Base-by-base conservation (phyloP, 1,140 invertebrate genomes). In the Lineus longissimus region DNA sequence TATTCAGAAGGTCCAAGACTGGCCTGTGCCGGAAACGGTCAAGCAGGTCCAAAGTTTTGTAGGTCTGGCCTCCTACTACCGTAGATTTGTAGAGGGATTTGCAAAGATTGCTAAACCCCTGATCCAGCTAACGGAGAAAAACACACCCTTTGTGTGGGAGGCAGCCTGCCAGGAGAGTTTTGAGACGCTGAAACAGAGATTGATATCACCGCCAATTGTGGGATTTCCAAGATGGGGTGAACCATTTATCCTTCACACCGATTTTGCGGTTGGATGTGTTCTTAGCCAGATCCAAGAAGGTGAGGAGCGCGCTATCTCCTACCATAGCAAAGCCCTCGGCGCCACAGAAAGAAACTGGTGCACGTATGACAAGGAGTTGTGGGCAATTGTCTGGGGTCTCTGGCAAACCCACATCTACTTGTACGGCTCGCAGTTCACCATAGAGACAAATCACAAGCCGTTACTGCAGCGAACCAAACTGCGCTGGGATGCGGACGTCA, bases 31-130 rank as follows among this genome's bases (percentile, higher is more conserved):
- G n/a, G 65, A 2, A 15, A 75, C 67, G 30, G 27, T 71, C 0
- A 71, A 70, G 23, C 60, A 73, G 27, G 33, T 81, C 1, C 40
- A 69, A 59, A 25, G 55, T n/a, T 81, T 81, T 60, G 33, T 80
- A 4, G 73, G 74, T 47, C 63, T 75, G 60, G 63, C 66, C 9
- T 59, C 63, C 1, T 74, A 68, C 51, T 73, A 72, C 61, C 43
- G 73, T 41, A 63, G 66, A 47, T 76, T 74, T 63, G 63, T 76
- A 4, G 51, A 63, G 27, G 56, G 67, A n/a, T 76, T 67, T 62
- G 54, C 71, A 0, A 61, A 62, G 11, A 73, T 74, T 31, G 70
- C 70, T 27, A 45, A 45, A 47, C 74, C 67, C 7, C 51, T 73
- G 11, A 69, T 55, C n/a, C 41, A 67, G 7, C 45, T 76, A 7